Percentiles rank a stretch among this genome's conserved stretches.
Evolutionary conservation across 2,888 invertebrate species (phyloP).

Genomic region (Oligia strigilis): DNA sequence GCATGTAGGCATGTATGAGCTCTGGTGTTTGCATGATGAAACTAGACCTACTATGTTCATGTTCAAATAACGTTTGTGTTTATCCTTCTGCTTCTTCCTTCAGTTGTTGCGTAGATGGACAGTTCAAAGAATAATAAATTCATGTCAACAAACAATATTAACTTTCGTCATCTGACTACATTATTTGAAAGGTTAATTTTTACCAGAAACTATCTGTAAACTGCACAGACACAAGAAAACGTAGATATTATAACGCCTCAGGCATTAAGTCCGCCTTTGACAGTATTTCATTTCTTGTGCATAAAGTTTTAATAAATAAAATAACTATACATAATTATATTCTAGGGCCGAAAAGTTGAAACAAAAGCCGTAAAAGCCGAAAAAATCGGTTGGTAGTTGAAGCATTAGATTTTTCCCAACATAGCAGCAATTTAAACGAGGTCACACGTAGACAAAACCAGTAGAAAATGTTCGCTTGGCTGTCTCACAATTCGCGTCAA

Average conservation of each 20-base stretch:
- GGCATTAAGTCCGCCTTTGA: too few species aligned
- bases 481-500: not conserved
- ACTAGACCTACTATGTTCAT: not conserved
- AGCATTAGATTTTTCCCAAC: conserved; percentile 1
- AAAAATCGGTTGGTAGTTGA: not conserved
- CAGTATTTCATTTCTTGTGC: too few species aligned
- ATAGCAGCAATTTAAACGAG: conserved; percentile 12
- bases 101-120: not conserved
- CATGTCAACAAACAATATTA: not conserved
- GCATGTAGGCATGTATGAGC: conserved; percentile 25
- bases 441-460: conserved; percentile 21
- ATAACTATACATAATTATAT: too few species aligned
- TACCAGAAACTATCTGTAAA: not conserved
- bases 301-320: too few species aligned
- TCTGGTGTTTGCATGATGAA: conserved; percentile 25
- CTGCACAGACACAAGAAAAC: not conserved
- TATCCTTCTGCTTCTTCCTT: not conserved
- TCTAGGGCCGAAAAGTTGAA: not conserved
- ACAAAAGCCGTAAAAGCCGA: not conserved
- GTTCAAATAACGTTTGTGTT: not conserved
- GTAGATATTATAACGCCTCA: too few species aligned
- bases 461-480: conserved; percentile 14
- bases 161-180: not conserved
- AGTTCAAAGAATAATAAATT: conserved; percentile 12
- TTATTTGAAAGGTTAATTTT: not conserved